Base-by-base conservation (phyloP, 2,888 invertebrate species). In the Dolichopus griseipennis region DNA sequence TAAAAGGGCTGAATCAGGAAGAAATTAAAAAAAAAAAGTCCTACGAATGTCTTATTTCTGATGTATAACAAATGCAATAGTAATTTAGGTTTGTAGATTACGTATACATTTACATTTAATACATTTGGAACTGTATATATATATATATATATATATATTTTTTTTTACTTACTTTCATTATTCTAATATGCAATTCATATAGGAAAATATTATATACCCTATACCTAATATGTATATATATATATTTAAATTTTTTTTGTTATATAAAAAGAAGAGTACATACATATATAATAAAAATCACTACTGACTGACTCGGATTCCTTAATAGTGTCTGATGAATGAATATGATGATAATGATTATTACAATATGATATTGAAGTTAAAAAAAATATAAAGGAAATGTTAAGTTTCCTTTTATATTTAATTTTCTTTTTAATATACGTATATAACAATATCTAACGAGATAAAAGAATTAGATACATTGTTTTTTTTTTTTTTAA, bases 41-140 rank as follows among this genome's bases (percentile, higher is more conserved):
- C n/a, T 12, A 52, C 15, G 52, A 15, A 12, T 52, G 52, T 18
- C 52, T 52, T 52, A 18, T n/a, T n/a, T 52, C 41, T 41, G 41
- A 2, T 41, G 41, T 5, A 27, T 52, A 15, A 52, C 15, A 3
- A 18, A 52, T 52, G 18, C 52, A 12, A 52, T 52, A 52, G 52
- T 52, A 52, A 52, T 52, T 52, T 52, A 52, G 52, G 52, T 52
- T 52, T 52, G 52, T 52, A 52, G 52, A 52, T 52, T 52, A 52
- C 52, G 52, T 52, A 52, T 27, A 27, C n/a, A n/a, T 12, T 52
- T 52, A 52, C 18, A 6, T 52, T 41, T 41, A 41, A 41, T 12
- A 41, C 8, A n/a, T n/a, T n/a, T n/a, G 37, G 7, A 43, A 5
- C 5, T 43, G 12, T 43, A 43, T 43, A 43, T 43, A 43, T 43